Evolutionary conservation across 2,888 invertebrate species (phyloP).

Genomic region (Gymnocheta viridis): DNA sequence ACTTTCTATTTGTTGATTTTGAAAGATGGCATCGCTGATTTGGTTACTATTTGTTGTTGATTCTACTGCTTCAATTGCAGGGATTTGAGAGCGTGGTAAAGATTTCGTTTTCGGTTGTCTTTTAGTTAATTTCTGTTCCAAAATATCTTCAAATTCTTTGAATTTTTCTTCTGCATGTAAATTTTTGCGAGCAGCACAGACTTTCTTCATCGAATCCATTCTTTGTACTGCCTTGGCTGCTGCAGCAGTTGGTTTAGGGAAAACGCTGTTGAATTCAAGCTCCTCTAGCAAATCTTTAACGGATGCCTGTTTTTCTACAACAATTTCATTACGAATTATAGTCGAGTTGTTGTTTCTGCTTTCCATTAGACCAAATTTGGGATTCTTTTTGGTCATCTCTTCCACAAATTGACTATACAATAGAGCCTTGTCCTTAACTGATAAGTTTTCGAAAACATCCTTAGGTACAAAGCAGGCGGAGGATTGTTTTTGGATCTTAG

Average conservation of each 20-base stretch:
- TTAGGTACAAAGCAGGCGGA: slow-evolving; percentile 75
- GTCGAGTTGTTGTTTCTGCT: slow-evolving; percentile 62
- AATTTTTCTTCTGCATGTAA: background rate
- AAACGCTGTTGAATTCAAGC: slow-evolving; percentile 73
- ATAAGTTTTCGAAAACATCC: slow-evolving; percentile 77
- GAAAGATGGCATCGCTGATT: slow-evolving; percentile 72
- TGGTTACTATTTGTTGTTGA: slow-evolving; percentile 71
- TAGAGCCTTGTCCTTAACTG: slow-evolving; percentile 79
- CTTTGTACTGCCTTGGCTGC: slow-evolving; percentile 36
- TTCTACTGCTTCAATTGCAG: slow-evolving; percentile 52
- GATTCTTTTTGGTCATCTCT: slow-evolving; percentile 76
- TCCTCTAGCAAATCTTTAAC: slow-evolving; percentile 76
- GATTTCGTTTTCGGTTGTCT: background rate
- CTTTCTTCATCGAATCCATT: slow-evolving; percentile 37
- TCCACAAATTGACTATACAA: slow-evolving; percentile 77
- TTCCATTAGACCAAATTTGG: slow-evolving; percentile 74
- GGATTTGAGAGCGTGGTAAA: background rate
- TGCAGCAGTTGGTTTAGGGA: background rate
- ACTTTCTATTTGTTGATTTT: slow-evolving; percentile 74
- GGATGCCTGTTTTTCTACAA: slow-evolving; percentile 74
- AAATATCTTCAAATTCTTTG: slow-evolving; percentile 58
- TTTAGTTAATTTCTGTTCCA: slow-evolving; percentile 46
- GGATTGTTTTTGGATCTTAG: background rate
- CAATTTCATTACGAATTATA: slow-evolving; percentile 70
- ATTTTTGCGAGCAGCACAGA: background rate